Percentiles rank a stretch among this genome's conserved stretches.
Evolutionary conservation across 2,113 vertebrate species (phyloP).

Genomic region (Eubucco bourcierii): DNA sequence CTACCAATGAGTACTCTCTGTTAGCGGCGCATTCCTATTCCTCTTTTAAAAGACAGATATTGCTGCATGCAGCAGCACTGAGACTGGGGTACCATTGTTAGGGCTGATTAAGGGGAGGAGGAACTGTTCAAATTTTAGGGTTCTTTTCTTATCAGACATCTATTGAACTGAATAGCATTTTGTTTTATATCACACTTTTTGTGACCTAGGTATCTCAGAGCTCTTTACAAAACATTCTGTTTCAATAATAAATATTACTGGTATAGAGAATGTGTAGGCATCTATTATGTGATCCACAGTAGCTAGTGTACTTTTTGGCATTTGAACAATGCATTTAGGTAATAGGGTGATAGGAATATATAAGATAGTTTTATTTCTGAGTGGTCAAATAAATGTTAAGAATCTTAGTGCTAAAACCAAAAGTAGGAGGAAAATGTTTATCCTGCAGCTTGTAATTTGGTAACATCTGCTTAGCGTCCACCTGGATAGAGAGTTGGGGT

Average conservation of each 20-base stretch:
- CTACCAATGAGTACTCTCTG: conserved; percentile 45
- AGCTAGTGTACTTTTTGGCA: conserved; percentile 19
- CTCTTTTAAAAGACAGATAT: conserved; percentile 54
- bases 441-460: neutral
- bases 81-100: conserved; percentile 65
- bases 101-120: conserved; percentile 60
- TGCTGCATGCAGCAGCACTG: conserved; percentile 8
- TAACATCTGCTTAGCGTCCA: neutral
- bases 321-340: conserved; percentile 37
- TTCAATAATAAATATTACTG: conserved; percentile 48
- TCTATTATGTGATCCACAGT: conserved; percentile 56
- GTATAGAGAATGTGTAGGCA: conserved; percentile 29
- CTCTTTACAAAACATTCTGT: conserved; percentile 51
- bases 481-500: neutral
- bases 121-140: conserved; percentile 66
- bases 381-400: conserved; percentile 19
- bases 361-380: conserved; percentile 23
- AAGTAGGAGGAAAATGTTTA: conserved; percentile 29
- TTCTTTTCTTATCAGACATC: conserved; percentile 62
- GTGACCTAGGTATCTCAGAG: conserved; percentile 48
- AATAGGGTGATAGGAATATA: neutral
- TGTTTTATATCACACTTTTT: conserved; percentile 58
- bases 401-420: conserved; percentile 2
- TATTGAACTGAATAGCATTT: conserved; percentile 65
- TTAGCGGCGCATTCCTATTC: conserved; percentile 52